phyloP scores from a whole-genome alignment of 2,113 vertebrate genomes.

The Cercopithecus mona region DNA sequence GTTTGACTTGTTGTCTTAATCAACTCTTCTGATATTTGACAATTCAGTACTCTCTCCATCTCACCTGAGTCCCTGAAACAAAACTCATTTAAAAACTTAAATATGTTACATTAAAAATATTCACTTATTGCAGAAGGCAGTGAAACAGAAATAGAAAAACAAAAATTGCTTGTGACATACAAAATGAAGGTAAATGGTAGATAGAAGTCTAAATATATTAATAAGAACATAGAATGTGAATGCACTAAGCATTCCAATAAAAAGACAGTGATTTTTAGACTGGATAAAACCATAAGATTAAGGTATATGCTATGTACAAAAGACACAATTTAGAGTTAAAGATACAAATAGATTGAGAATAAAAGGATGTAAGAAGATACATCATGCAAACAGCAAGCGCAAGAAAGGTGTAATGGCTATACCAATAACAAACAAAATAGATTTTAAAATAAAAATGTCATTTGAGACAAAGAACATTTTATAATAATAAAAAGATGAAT shows the following conservation, averaged over 20 bases:
- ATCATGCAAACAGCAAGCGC: background rate
- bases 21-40: background rate
- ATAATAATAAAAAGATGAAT: background rate
- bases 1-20: background rate
- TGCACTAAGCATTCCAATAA: background rate
- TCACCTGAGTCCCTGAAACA: background rate
- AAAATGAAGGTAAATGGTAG: background rate
- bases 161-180: background rate
- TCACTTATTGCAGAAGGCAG: background rate
- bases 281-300: background rate
- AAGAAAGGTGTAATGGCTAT: background rate
- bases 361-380: background rate
- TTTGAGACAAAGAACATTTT: background rate
- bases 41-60: background rate
- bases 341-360: background rate
- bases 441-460: background rate
- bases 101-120: background rate
- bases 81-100: background rate
- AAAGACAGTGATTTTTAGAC: background rate
- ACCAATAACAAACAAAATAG: background rate
- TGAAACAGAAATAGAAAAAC: background rate
- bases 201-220: background rate
- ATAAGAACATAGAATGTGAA: background rate
- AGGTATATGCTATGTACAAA: background rate
- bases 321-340: background rate